Evolutionary conservation across 2,113 vertebrate genomes (phyloP), one percentile per base, ranked within the genome.

Genomic region (Neotoma lepida): DNA sequence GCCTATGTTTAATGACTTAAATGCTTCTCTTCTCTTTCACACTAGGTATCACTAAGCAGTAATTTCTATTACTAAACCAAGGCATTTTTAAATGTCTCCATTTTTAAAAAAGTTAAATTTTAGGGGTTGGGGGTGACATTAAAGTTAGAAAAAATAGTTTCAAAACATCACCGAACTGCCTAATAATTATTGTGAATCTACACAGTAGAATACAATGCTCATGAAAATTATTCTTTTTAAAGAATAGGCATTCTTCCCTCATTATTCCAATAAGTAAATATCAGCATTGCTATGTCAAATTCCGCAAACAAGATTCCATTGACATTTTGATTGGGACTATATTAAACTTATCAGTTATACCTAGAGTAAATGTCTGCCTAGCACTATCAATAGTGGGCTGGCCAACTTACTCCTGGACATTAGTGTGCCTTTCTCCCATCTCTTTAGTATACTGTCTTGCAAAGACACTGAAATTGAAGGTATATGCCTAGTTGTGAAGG

Each of bases 101-200:
- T 90, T 68, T 86, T 86, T 61, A 20, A 17, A 85, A 71, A 88
- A 70, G 54, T 33, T 85, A 76, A 94, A 95, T 74, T 46, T 58
- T 39, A 17, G 73, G 66, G 18, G 66, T 7, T 28, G 63, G 28
- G 20, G 10, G n/a, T 30, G 9, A 86, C 2, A 51, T 63, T 94
- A 64, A 90, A 86, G 14, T 93, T 74, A 64, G 17, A 18, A 89
- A 94, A 80, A 90, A 76, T 68, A 35, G 68, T 90, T 49, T 85
- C 35, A 58, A 54, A 93, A 89, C 7, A 58, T 70, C 74, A 88
- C 9, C 46, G 33, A 91, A 82, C 54, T 76, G 76, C 39, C 68
- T 94, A 74, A 74, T 88, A 88, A 86, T 92, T 91, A 82, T 39
- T 93, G 33, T 6, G 89, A 95, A 80, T 90, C 20, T 66, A 96